Percentiles rank a stretch among this genome's conserved stretches.
Evolutionary conservation across 2,888 invertebrate genomes (phyloP).

Genomic region (Lacanobia oleracea): DNA sequence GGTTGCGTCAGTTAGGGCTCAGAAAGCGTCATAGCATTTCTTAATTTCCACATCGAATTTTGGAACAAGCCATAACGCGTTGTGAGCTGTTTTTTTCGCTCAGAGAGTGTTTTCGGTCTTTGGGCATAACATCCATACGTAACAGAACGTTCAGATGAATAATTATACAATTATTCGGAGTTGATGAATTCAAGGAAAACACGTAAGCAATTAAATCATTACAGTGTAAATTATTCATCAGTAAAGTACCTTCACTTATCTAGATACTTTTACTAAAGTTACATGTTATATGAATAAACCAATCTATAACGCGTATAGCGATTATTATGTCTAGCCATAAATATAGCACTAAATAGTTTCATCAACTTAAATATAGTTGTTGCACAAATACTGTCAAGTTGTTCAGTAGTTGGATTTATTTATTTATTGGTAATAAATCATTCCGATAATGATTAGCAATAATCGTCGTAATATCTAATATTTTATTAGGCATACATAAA

Average conservation of each 20-base stretch:
- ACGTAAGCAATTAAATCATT: constrained; percentile 7
- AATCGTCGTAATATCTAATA: constrained; percentile 8
- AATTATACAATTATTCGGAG: constrained; percentile 14
- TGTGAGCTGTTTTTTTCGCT: no score
- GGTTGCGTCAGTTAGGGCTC: no score
- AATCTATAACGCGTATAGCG: neutral
- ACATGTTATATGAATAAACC: constrained; percentile 11
- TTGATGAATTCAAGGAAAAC: constrained; percentile 20
- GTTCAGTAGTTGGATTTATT: constrained; percentile 24
- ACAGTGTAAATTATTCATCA: neutral
- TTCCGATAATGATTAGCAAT: constrained; percentile 19
- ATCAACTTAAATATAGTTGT: constrained; percentile 12
- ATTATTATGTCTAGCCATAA: constrained; percentile 17
- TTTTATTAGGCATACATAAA: constrained; percentile 11
- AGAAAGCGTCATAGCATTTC: no score
- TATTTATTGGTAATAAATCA: constrained; percentile 14
- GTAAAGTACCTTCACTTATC: neutral
- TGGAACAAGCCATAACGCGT: no score
- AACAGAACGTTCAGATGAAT: neutral
- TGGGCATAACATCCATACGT: neutral
- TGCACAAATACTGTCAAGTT: constrained; percentile 6
- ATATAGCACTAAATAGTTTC: neutral
- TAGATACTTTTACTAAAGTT: neutral
- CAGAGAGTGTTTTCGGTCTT: no score
- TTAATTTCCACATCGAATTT: no score